These are phyloP conservation scores for Hassar affinis DNA, from an alignment of 2,113 vertebrate species.

Conservation along the genomic window DNA sequence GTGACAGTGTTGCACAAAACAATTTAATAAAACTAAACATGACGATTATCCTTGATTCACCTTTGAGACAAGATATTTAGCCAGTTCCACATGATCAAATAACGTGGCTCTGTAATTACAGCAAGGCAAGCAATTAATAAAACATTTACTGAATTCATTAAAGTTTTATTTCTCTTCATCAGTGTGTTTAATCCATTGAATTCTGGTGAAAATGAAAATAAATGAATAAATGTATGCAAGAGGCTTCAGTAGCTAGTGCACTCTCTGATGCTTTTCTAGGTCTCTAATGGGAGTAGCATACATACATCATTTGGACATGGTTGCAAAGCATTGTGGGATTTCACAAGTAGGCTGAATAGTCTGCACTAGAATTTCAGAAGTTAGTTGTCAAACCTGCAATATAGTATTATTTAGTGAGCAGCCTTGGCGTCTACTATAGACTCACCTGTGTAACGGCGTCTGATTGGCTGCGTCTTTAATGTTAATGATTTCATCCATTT, in stretches of 20 bases:
- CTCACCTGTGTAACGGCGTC: constrained; percentile 91
- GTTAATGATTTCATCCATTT: constrained; percentile 81
- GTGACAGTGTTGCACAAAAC: neutral
- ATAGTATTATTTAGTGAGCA: neutral
- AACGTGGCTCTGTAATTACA: constrained; percentile 28
- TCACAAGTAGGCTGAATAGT: neutral
- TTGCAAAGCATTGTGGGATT: neutral
- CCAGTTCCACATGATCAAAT: constrained; percentile 27
- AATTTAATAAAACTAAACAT: neutral
- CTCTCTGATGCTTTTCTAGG: neutral
- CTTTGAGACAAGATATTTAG: constrained; percentile 17
- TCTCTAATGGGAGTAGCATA: neutral
- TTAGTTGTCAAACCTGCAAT: neutral
- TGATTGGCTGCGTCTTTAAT: constrained; percentile 84
- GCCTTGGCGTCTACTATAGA: neutral
- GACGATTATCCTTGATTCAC: neutral
- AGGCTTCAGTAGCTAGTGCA: neutral
- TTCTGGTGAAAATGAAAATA: constrained; percentile 1
- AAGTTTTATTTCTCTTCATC: neutral
- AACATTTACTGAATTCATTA: neutral
- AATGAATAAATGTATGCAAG: neutral
- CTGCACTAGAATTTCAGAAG: neutral
- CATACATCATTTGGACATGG: neutral
- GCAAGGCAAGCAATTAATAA: neutral
- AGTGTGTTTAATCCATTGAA: neutral